A percentile compares a stretch with the other conserved stretches of the same genome.
phyloP scores from a whole-genome alignment of 2,113 vertebrate genomes.

The Pelodiscus sinensis region DNA sequence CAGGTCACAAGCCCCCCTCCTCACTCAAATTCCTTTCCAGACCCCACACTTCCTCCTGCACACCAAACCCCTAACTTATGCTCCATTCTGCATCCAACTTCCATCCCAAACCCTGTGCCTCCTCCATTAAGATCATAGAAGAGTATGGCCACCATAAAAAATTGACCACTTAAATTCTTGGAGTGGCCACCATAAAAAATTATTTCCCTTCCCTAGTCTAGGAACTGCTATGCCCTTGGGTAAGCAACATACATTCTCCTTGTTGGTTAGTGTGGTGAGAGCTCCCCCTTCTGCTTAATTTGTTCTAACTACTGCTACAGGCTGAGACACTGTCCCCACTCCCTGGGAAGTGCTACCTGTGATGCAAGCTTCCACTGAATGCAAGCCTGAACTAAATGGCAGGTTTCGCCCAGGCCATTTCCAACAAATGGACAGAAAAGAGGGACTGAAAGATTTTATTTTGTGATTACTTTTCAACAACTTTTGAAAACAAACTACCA shows the following conservation, averaged over 20 bases:
- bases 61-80: too few relatives aligned
- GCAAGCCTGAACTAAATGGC: neutral
- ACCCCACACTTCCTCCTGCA: too few relatives aligned
- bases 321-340: neutral
- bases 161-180: too few relatives aligned
- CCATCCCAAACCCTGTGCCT: too few relatives aligned
- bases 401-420: neutral
- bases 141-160: too few relatives aligned
- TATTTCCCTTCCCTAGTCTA: too few relatives aligned
- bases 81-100: too few relatives aligned
- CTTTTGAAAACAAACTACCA: neutral
- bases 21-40: too few relatives aligned
- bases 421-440: neutral
- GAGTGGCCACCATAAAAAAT: too few relatives aligned
- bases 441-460: neutral
- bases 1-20: too few relatives aligned
- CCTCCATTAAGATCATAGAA: too few relatives aligned
- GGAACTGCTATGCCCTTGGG: neutral
- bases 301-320: neutral
- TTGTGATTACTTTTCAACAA: conserved; percentile 14
- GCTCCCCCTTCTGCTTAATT: neutral
- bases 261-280: neutral
- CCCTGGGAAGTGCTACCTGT: neutral
- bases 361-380: neutral
- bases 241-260: neutral